These are phyloP conservation scores for Tor tambroides DNA, from an alignment of 2,113 vertebrate species.

Conservation along the genomic window DNA sequence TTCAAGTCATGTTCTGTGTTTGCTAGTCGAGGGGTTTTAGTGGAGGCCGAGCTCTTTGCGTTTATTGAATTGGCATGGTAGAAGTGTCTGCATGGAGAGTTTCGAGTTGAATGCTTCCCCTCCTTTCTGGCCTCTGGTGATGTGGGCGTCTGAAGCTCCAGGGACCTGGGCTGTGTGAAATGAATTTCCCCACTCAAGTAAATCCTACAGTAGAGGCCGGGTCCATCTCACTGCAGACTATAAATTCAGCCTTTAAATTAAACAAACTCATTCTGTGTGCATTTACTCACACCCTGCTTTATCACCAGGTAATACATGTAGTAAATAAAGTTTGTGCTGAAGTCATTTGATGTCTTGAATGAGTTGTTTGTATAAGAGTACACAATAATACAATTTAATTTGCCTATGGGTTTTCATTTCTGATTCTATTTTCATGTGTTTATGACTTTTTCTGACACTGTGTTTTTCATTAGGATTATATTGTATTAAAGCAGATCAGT, in stretches of 20 bases:
- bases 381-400: background rate
- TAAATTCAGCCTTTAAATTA: conserved; percentile 1
- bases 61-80: conserved; percentile 7
- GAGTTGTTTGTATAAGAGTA: background rate
- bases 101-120: background rate
- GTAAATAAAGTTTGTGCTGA: background rate
- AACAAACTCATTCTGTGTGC: background rate
- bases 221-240: conserved; percentile 4
- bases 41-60: background rate
- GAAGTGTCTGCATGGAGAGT: background rate
- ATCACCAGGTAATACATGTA: background rate
- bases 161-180: conserved; percentile 13
- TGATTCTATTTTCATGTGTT: background rate
- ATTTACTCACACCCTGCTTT: background rate
- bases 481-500: background rate
- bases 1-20: background rate
- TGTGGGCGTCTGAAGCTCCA: background rate
- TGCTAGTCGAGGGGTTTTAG: background rate
- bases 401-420: background rate
- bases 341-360: background rate
- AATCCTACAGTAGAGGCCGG: background rate
- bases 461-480: background rate
- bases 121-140: background rate
- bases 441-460: background rate
- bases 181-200: conserved; percentile 23